These are phyloP conservation scores for Beris chalybata DNA, from an alignment of 2,888 invertebrate species.

Conservation along the genomic window DNA sequence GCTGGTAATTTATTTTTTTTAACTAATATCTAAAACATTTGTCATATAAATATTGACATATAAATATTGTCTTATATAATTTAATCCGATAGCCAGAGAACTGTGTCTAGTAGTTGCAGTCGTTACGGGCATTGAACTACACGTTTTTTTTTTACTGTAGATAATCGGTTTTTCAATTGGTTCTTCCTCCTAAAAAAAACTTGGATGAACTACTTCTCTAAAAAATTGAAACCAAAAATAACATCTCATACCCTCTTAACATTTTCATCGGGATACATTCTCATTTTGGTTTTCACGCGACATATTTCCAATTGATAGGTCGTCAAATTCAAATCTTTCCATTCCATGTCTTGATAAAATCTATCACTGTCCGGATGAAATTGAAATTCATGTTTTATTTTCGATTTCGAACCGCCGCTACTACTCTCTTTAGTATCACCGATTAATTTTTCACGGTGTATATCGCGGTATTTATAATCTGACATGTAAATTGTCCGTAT, in stretches of 20 bases:
- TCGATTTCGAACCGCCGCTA: conserved; percentile 1
- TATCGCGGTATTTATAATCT: conserved; percentile 26
- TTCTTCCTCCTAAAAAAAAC: conserved; percentile 9
- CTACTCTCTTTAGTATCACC: background rate
- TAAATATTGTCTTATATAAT: too few species aligned
- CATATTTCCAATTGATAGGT: conserved; percentile 25
- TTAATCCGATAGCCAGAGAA: too few species aligned
- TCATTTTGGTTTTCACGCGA: conserved; percentile 13
- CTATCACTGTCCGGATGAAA: conserved; percentile 9
- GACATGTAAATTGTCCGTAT: conserved; percentile 31
- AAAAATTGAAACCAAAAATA: background rate
- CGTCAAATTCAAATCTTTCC: conserved; percentile 32
- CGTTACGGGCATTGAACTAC: background rate
- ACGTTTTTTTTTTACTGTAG: conserved; percentile 4
- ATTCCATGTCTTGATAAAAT: conserved; percentile 33
- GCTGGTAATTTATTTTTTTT: conserved; percentile 59
- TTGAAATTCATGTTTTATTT: conserved; percentile 10
- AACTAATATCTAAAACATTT: too few species aligned
- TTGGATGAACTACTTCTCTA: background rate
- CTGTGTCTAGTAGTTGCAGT: too few species aligned
- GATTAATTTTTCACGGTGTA: conserved; percentile 17
- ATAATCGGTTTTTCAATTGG: conserved; percentile 2
- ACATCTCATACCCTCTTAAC: conserved; percentile 10
- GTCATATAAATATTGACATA: too few species aligned
- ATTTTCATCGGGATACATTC: conserved; percentile 26